Percentiles rank a stretch among this genome's conserved stretches.
phyloP scores from a whole-genome alignment of 2,797 vertebrate genomes.

The Halcyon leucocephala region DNA sequence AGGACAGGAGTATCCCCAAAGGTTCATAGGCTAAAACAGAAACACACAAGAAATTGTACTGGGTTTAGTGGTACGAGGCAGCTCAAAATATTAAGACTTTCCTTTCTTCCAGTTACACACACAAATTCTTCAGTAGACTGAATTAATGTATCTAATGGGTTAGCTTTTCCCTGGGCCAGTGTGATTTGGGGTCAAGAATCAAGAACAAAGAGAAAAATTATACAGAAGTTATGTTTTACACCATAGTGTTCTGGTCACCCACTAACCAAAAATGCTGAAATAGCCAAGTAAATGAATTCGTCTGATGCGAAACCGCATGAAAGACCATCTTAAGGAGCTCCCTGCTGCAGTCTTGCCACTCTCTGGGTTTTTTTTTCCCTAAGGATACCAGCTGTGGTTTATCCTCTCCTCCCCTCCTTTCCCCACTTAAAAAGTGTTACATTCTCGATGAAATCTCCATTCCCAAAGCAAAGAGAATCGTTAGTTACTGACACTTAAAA shows the following conservation, averaged over 20 bases:
- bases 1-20: neutral
- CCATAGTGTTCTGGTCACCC: slow-evolving; percentile 1
- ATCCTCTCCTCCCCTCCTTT: neutral
- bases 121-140: neutral
- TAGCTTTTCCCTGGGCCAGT: neutral
- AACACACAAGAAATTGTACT: fast-evolving
- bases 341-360: neutral
- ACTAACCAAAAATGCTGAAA: slow-evolving; percentile 43
- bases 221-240: neutral
- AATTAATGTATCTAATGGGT: neutral
- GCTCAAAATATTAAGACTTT: neutral
- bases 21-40: neutral
- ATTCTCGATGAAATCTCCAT: neutral
- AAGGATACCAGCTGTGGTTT: neutral
- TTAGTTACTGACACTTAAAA: neutral
- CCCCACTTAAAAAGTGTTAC: neutral
- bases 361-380: neutral
- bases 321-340: neutral
- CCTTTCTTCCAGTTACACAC: neutral
- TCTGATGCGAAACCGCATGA: slow-evolving; percentile 33
- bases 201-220: slow-evolving; percentile 21
- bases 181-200: neutral
- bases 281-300: neutral
- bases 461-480: neutral
- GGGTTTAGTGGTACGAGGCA: neutral